Percentiles rank a stretch among this genome's conserved stretches.
These are phyloP conservation scores for Drosophila lacteicornis DNA, from an alignment of 1,140 invertebrate species.

Conservation along the genomic window DNA sequence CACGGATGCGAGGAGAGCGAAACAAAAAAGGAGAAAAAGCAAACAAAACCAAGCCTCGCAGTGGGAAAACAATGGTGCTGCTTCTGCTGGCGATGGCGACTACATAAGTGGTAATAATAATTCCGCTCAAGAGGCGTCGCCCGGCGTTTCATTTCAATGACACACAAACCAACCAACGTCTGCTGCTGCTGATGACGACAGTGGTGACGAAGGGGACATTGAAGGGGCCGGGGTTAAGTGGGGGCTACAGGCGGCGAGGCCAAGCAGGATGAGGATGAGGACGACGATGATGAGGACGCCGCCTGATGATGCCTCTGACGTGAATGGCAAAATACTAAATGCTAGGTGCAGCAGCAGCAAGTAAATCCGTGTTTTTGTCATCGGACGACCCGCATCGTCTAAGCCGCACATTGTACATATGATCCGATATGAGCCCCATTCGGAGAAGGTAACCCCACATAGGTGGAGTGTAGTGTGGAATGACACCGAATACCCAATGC, in stretches of 20 bases:
- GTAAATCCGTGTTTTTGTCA: constrained; percentile 56
- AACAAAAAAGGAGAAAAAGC: constrained; percentile 45
- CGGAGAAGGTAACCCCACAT: constrained; percentile 7
- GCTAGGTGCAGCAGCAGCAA: constrained; percentile 44
- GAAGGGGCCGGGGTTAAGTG: background rate
- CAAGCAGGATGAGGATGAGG: background rate
- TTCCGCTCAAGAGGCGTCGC: constrained; percentile 82
- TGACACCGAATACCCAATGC: constrained; percentile 5
- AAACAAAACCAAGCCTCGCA: constrained; percentile 64
- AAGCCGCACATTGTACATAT: constrained; percentile 28
- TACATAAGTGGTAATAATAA: constrained; percentile 84
- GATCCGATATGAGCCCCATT: constrained; percentile 39
- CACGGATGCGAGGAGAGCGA: constrained; percentile 6
- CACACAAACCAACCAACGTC: constrained; percentile 75
- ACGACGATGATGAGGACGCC: constrained; percentile 29
- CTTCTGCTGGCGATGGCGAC: constrained; percentile 54
- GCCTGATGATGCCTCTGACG: constrained; percentile 46
- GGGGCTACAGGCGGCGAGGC: background rate
- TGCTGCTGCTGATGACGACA: background rate
- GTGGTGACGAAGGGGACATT: constrained; percentile 28
- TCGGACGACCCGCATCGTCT: constrained; percentile 47
- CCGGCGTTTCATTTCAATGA: constrained; percentile 82
- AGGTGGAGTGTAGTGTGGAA: background rate
- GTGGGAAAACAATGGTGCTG: constrained; percentile 73
- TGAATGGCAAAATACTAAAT: constrained; percentile 52